A percentile compares a stretch with the other conserved stretches of the same genome.
These are phyloP conservation scores for Oryzias javanicus DNA, from an alignment of 2,113 vertebrate species.

Conservation along the genomic window DNA sequence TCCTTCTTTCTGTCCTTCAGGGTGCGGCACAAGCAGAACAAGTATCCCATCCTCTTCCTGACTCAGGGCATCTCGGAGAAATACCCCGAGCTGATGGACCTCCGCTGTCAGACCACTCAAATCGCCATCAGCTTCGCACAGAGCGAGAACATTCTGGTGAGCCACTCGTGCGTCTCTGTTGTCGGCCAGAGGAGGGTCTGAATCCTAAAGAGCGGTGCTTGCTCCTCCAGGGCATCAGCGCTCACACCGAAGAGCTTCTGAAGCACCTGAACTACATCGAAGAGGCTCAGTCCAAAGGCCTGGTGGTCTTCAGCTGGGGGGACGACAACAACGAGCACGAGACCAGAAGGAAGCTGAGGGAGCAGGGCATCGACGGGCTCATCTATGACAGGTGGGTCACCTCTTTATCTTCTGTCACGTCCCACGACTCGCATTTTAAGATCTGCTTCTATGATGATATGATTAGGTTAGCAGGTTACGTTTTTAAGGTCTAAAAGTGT, in stretches of 20 bases:
- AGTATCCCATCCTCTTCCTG: conserved; percentile 95
- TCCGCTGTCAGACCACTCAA: conserved; percentile 88
- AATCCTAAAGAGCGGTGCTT: background rate
- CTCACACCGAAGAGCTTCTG: conserved; percentile 90
- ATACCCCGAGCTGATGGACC: conserved; percentile 95
- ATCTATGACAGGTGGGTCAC: conserved; percentile 90
- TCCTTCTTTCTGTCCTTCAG: conserved; percentile 58
- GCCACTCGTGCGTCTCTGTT: background rate
- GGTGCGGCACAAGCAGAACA: conserved; percentile 96
- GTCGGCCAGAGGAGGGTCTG: too few relatives aligned
- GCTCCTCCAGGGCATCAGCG: conserved; percentile 88
- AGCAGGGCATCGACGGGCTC: conserved; percentile 89
- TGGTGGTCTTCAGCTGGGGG: conserved; percentile 96
- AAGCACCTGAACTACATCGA: conserved; percentile 80
- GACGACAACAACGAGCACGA: conserved; percentile 93
- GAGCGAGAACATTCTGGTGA: conserved; percentile 93
- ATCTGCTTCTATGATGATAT: too few relatives aligned
- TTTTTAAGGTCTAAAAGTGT: background rate
- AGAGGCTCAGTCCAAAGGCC: conserved; percentile 87
- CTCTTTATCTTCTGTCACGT: too few relatives aligned
- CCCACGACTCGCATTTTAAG: too few relatives aligned
- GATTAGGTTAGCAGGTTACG: too few relatives aligned
- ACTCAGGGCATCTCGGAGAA: conserved; percentile 89
- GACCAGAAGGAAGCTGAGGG: conserved; percentile 85
- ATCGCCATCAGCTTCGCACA: conserved; percentile 95